Evolutionary conservation across 2,888 invertebrate genomes (phyloP), one percentile per base, ranked within the genome.

Genomic region (Periphyllus acericola): DNA sequence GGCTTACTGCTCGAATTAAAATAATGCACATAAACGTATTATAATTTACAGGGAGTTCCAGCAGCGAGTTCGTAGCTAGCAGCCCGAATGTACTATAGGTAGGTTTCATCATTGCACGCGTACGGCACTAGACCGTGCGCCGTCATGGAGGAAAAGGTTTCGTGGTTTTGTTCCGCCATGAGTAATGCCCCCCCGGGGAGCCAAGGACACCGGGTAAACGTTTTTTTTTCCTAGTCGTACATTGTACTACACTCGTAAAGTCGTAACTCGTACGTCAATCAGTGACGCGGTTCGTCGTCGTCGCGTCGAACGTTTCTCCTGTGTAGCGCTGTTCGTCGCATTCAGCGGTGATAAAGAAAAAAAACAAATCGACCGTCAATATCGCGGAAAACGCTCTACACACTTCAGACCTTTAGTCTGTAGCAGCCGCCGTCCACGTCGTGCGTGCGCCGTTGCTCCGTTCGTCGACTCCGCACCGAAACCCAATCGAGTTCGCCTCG

Each of bases 131-230:
- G 21, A 19, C 5, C 78, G 21, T 32, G 21, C 4, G 52, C 36
- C 21, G 34, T 29, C 86, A 74, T 87, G 80, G 80, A 87, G 40
- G 4, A 87, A 74, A 60, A 29, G 40, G 40, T 71, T 8, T 60
- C 21, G 19, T 1, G n/a, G 0, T 3, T 68, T 87, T 80, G 1
- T 81, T 87, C 25, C 25, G 6, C 80, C 86, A 86, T 32, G 86
- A 74, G 2, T 46, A 11, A 14, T 71, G 68, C 36, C n/a, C 32
- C n/a, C 71, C n/a, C n/a, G 11, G 32, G 46, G 14, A 25, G 60
- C 25, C 86, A 87, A 87, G 86, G 86, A 66, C 86, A 46, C 17
- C 36, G 79, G 36, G 72, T 60, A 80, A 87, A 85, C 60, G 55
- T 66, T 72, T 80, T 80, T 29, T 46, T 34, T 46, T n/a, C n/a